A percentile compares a stretch with the other conserved stretches of the same genome.
phyloP scores from a whole-genome alignment of 2,888 invertebrate species.

The Plutella xylostella region DNA sequence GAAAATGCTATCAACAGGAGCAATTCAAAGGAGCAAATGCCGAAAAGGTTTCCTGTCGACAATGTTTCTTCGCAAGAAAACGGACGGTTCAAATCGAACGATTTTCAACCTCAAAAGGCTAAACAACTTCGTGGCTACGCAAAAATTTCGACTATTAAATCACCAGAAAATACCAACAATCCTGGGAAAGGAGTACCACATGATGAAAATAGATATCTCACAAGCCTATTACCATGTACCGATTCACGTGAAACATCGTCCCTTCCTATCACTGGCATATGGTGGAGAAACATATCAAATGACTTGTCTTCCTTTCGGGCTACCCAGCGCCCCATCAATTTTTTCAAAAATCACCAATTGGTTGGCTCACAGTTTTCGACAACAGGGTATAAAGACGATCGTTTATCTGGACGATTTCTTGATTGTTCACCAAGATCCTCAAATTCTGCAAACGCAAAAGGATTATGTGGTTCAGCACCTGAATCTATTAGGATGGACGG shows the following conservation, averaged over 20 bases:
- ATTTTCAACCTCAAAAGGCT: background rate
- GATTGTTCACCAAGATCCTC: conserved; percentile 8
- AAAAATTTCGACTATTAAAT: conserved; percentile 13
- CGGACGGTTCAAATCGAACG: background rate
- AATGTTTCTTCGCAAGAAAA: background rate
- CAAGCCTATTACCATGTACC: conserved; percentile 16
- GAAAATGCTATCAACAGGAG: background rate
- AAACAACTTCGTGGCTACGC: conserved; percentile 10
- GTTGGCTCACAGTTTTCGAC: background rate
- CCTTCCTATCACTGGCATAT: conserved; percentile 13
- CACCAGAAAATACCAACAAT: conserved; percentile 14
- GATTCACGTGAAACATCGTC: background rate
- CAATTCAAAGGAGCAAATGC: background rate
- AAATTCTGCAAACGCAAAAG: background rate
- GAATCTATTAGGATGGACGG: background rate
- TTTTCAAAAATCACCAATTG: conserved; percentile 4
- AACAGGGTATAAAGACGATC: conserved; percentile 10
- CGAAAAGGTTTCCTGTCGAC: background rate
- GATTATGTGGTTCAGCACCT: background rate
- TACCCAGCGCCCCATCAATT: conserved; percentile 5
- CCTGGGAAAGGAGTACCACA: conserved; percentile 12
- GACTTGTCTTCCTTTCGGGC: conserved; percentile 19
- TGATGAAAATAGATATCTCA: conserved; percentile 15
- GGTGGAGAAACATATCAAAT: conserved; percentile 13
- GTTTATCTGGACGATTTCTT: conserved; percentile 20